Evolutionary conservation across 2,113 vertebrate genomes (phyloP).

Genomic region (Cairina moschata): DNA sequence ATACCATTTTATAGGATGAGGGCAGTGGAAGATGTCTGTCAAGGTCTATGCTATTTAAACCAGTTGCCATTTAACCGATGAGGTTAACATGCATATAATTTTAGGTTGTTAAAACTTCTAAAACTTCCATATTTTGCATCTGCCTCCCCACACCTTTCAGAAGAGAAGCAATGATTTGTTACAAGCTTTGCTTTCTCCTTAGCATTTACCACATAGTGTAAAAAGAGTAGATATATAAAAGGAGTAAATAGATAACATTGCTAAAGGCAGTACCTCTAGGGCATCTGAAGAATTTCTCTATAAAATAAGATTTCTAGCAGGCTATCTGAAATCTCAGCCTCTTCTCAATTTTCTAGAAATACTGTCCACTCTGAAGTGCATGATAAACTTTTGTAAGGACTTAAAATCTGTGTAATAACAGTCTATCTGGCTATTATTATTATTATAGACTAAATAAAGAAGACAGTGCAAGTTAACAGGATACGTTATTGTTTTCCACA

Average conservation of each 20-base stretch:
- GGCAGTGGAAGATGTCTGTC: neutral
- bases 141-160: neutral
- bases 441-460: neutral
- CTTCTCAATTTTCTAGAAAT: neutral
- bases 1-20: accelerated
- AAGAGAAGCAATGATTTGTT: neutral
- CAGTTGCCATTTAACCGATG: neutral
- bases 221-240: neutral
- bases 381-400: neutral
- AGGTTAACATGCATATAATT: neutral
- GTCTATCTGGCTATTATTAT: neutral
- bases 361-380: neutral
- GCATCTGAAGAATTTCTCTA: neutral
- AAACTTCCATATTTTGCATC: neutral
- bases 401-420: neutral
- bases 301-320: neutral
- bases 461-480: neutral
- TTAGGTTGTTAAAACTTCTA: neutral
- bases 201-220: neutral
- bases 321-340: neutral
- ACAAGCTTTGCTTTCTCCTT: neutral
- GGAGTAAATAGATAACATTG: neutral
- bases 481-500: neutral
- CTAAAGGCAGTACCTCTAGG: neutral
- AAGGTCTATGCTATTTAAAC: neutral